Evolutionary conservation across 2,113 vertebrate species (phyloP), one percentile per base, ranked within the genome.

Genomic region (Notothenia coriiceps): DNA sequence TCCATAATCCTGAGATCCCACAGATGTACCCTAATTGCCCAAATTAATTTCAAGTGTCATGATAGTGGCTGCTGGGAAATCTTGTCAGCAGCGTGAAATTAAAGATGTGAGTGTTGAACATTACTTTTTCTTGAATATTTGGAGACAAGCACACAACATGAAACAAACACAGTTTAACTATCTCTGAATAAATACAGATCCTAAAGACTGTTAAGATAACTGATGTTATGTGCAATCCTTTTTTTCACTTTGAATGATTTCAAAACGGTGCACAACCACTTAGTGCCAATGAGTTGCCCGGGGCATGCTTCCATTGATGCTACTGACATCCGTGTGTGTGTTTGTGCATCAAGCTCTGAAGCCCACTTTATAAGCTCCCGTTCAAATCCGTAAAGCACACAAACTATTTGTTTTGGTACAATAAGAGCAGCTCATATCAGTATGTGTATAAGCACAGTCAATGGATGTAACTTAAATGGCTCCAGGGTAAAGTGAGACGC

Each of bases 11-110:
- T 33, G 44, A 77, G 33, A 79, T 70, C 64, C 60, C 60, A 59
- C 61, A 80, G 79, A 79, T 79, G 51, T 29, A 71, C 79, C 40
- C 18, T 80, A 80, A 88, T 79, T 70, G 68, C 70, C 44, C 69
- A 65, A 55, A 83, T 85, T 70, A 76, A 77, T 83, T 82, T 80
- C 56, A 75, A 79, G 70, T 76, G 76, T 69, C 64, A 60, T 44
- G 69, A 47, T 20, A 62, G 33, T 11, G 14, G n/a, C 76, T 61
- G 67, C 40, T 49, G 62, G 79, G 60, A 76, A 80, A 79, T 73
- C 49, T 57, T 63, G 71, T 70, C 29, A 74, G 66, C 60, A 14
- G 2, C 7, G 65, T 59, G 29, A 80, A 86, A 61, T 51, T 77
- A 29, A 69, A 46, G 68, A 46, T 49, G 33, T 62, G 33, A 72